Conservation (phyloP, 2,113 vertebrate species). For the Pangasianodon gigas region DNA sequence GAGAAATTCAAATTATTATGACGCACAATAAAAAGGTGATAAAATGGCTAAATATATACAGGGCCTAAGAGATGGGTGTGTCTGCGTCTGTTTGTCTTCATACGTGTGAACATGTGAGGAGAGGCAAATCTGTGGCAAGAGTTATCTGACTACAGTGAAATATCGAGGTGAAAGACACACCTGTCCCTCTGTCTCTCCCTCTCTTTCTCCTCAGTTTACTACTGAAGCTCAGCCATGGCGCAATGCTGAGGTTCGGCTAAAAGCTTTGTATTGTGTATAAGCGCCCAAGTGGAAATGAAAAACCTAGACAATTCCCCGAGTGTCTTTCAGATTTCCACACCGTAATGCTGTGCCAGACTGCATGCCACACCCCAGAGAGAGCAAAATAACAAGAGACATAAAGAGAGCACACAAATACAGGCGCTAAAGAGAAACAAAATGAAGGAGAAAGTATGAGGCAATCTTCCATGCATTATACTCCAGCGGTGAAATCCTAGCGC, state of each 20-base stretch:
- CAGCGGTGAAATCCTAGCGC: background rate
- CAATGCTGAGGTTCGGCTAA: background rate
- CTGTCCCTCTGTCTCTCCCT: background rate
- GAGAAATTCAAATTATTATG: background rate
- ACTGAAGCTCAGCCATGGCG: background rate
- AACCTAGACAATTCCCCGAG: background rate
- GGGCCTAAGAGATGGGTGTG: background rate
- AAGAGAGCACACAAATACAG: background rate
- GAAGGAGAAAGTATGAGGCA: background rate
- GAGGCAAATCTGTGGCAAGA: slow-evolving; percentile 53
- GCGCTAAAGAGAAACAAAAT: background rate
- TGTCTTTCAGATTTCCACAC: background rate
- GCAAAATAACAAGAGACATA: slow-evolving; percentile 3
- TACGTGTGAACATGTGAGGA: background rate
- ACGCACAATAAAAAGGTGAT: background rate
- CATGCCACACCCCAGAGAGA: background rate
- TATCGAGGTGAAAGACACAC: slow-evolving; percentile 32
- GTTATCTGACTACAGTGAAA: slow-evolving; percentile 55
- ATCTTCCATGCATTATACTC: background rate
- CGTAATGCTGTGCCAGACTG: background rate
- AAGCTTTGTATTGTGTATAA: background rate
- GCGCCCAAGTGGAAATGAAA: background rate
- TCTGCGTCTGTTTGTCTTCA: background rate
- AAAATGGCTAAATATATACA: background rate
- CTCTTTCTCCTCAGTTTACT: background rate